Evolutionary conservation across 2,888 invertebrate genomes (phyloP).

Genomic region (Trisateles emortualis): DNA sequence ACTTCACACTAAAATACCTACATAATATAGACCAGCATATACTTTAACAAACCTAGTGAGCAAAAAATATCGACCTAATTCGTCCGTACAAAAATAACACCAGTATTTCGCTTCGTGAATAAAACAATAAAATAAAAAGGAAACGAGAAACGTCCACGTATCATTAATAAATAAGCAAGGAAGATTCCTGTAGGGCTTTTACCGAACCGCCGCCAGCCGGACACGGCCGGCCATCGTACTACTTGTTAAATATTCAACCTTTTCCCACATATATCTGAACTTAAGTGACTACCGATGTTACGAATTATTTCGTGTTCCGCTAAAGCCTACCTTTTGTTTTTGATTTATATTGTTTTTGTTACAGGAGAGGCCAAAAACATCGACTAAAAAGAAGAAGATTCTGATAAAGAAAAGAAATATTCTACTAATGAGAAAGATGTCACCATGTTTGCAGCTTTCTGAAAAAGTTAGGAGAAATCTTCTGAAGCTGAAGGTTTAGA

Average conservation of each 20-base stretch:
- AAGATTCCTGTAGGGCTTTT: constrained; percentile 39
- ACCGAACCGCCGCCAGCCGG: constrained; percentile 28
- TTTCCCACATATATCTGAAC: constrained; percentile 40
- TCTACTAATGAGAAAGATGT: no score
- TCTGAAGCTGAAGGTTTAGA: no score
- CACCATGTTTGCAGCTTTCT: no score
- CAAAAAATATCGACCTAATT: constrained; percentile 31
- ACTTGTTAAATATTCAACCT: constrained; percentile 46
- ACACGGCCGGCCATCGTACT: constrained; percentile 16
- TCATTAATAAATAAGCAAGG: constrained; percentile 45
- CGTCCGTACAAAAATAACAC: constrained; percentile 28
- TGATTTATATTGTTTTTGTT: constrained; percentile 17
- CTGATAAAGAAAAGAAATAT: not conserved
- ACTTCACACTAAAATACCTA: no score
- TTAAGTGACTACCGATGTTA: constrained; percentile 39
- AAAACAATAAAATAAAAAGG: constrained; percentile 48
- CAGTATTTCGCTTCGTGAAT: constrained; percentile 35
- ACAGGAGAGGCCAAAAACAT: not conserved
- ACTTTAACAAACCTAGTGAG: not conserved
- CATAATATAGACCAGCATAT: not conserved
- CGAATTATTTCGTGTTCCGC: constrained; percentile 29
- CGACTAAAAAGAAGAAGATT: no score
- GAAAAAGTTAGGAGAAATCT: no score
- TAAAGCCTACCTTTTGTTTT: constrained; percentile 18
- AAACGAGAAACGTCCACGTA: constrained; percentile 38